Base-by-base conservation (phyloP, 1,140 invertebrate species). In the Thaumatotibia leucotreta region DNA sequence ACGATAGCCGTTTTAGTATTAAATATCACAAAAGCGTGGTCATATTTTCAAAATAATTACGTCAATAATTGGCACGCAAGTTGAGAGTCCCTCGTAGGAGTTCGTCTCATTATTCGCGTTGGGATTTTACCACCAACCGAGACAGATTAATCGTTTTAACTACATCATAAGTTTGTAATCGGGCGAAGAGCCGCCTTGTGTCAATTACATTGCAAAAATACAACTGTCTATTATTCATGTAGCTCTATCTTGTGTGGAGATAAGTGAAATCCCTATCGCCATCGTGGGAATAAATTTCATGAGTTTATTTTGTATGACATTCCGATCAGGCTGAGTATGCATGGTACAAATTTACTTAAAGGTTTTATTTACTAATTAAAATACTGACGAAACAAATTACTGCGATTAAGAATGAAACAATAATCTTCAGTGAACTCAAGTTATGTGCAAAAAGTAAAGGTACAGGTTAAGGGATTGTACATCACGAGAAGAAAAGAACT, bases 31-130 rank as follows among this genome's bases (percentile, higher is more conserved):
- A 83, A 84, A 84, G 82, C 75, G 75, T 63, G 72, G 77, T 77
- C 78, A 86, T 90, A 90, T 90, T 86, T 90, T 88, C 80, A 84
- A 86, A 82, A 87, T 88, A 87, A 89, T 86, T 87, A 86, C 86
- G 80, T 85, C 84, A 86, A 90, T 90, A 90, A 90, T 90, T 88
- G 86, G 82, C 84, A 88, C 82, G 83, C 83, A 78, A 81, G 75
- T 73, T 20, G 50, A 67, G 73, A 77, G 76, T 64, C 70, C 69
- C 76, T 74, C 72, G 76, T 77, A 77, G 67, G 70, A 70, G 72
- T 81, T 78, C 79, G 67, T 82, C 79, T 85, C 85, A 88, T 89
- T 89, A 89, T 84, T 79, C 76, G 70, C 68, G 69, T 78, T 69
- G 65, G 75, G 80, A 85, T 86, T 85, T 82, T 88, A 90, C 88